Percentiles rank a stretch among this genome's conserved stretches.
These are phyloP conservation scores for Chromoteleia sp. DNA, from an alignment of 2,888 invertebrate species.

Conservation along the genomic window DNA sequence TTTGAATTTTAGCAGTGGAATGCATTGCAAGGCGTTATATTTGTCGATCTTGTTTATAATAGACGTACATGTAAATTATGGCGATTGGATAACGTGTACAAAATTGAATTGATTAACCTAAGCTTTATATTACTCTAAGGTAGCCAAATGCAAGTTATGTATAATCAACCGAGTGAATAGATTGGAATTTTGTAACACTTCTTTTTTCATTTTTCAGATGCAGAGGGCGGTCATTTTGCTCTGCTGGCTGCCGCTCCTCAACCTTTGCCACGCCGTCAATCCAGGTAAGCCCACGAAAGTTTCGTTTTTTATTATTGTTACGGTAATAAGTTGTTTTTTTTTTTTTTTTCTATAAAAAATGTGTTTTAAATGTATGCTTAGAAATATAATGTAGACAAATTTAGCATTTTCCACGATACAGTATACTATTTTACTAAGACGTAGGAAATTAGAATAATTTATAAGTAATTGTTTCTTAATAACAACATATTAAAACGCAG, in stretches of 20 bases:
- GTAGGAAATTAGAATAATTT: too few species aligned
- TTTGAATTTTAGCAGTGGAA: slow-evolving; percentile 37
- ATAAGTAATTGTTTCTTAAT: too few species aligned
- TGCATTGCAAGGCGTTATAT: slow-evolving; percentile 21
- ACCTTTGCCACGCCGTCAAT: slow-evolving; percentile 84
- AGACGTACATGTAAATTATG: slow-evolving; percentile 1
- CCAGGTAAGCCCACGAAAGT: slow-evolving; percentile 77
- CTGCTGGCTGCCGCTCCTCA: slow-evolving; percentile 84
- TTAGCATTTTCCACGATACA: too few species aligned
- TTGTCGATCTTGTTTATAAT: slow-evolving; percentile 27
- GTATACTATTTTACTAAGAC: too few species aligned
- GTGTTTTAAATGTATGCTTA: too few species aligned
- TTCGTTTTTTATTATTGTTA: too few species aligned
- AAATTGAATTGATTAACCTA: too few species aligned
- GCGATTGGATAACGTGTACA: neutral
- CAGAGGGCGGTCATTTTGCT: slow-evolving; percentile 84
- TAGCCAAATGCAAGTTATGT: neutral
- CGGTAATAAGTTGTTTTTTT: too few species aligned
- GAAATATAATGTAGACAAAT: too few species aligned
- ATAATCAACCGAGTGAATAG: neutral
- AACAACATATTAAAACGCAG: too few species aligned
- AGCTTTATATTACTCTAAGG: too few species aligned
- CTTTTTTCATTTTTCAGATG: slow-evolving; percentile 77
- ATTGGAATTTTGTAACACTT: neutral
- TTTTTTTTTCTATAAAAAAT: too few species aligned